A percentile compares a stretch with the other conserved stretches of the same genome.
Evolutionary conservation across 2,888 invertebrate species (phyloP).

Genomic region (Maniola hyperantus): DNA sequence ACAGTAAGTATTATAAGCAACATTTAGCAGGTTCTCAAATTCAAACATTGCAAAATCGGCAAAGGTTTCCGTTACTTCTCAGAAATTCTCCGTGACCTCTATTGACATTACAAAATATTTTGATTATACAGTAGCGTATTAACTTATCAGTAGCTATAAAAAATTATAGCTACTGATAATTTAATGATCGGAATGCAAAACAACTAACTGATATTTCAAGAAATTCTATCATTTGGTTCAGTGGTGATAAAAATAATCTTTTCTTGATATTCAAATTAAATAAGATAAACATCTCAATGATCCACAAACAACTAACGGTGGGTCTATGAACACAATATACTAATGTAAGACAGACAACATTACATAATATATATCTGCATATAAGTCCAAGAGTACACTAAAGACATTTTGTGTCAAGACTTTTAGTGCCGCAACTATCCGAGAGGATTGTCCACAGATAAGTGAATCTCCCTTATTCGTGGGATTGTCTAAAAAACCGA

Average conservation of each 20-base stretch:
- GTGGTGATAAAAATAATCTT: conserved; percentile 6
- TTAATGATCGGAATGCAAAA: background rate
- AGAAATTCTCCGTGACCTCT: background rate
- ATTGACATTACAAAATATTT: background rate
- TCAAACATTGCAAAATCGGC: background rate
- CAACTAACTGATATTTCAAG: background rate
- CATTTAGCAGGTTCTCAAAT: background rate
- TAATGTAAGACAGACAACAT: background rate
- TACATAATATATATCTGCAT: conserved; percentile 1
- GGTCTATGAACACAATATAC: background rate
- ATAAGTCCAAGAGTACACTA: background rate
- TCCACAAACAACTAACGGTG: conserved; percentile 7
- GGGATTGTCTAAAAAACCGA: too few relatives aligned
- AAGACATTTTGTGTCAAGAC: conserved; percentile 2
- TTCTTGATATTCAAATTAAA: conserved; percentile 9
- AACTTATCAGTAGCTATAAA: too few relatives aligned
- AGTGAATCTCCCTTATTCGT: too few relatives aligned
- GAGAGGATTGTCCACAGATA: too few relatives aligned
- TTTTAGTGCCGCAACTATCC: background rate
- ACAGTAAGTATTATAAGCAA: too few relatives aligned
- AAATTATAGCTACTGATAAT: background rate
- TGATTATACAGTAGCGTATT: background rate
- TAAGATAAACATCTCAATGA: conserved; percentile 7
- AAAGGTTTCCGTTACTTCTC: background rate
- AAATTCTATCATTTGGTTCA: background rate